Evolutionary conservation across 1,140 invertebrate species (phyloP), one percentile per base, ranked within the genome.

Genomic region (Dinothrombium tinctorium): DNA sequence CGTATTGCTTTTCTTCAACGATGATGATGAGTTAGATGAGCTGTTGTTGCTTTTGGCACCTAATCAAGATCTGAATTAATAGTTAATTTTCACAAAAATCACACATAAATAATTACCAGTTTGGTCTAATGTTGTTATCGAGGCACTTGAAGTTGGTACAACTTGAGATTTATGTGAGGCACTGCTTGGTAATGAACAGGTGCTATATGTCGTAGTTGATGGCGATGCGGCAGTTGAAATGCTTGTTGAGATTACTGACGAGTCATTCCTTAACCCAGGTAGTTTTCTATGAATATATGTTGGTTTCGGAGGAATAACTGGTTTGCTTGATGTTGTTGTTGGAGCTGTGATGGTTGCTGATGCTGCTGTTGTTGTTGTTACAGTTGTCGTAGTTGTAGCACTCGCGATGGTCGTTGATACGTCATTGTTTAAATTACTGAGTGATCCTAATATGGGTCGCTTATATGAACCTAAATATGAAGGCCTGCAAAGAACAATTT

Each of bases 381-480:
- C n/a, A n/a, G n/a, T n/a, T n/a, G n/a, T n/a, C n/a, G n/a, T n/a
- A n/a, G n/a, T n/a, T n/a, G n/a, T n/a, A n/a, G n/a, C n/a, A n/a
- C n/a, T n/a, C n/a, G n/a, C n/a, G n/a, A n/a, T n/a, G n/a, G n/a
- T n/a, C n/a, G n/a, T n/a, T n/a, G n/a, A n/a, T n/a, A n/a, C n/a
- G 12, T 15, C 23, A 35, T 29, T 15, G 20, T 14, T 17, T 19
- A 47, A 36, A 43, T 37, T 43, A 23, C 38, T 45, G 12, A 43
- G 26, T 1, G 45, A 47, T 5, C 45, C 45, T 11, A 47, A 26
- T 9, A 36, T 19, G 8, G 50, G 51, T 21, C 50, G 61, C 37
- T 68, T 60, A 45, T 72, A 73, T 8, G 44, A 47, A 33, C 65
- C 63, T 2, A 59, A 56, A 44, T 68, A 69, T 42, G 68, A 70